Conservation (phyloP, 2,113 vertebrate species). For the Alligator mississippiensis region DNA sequence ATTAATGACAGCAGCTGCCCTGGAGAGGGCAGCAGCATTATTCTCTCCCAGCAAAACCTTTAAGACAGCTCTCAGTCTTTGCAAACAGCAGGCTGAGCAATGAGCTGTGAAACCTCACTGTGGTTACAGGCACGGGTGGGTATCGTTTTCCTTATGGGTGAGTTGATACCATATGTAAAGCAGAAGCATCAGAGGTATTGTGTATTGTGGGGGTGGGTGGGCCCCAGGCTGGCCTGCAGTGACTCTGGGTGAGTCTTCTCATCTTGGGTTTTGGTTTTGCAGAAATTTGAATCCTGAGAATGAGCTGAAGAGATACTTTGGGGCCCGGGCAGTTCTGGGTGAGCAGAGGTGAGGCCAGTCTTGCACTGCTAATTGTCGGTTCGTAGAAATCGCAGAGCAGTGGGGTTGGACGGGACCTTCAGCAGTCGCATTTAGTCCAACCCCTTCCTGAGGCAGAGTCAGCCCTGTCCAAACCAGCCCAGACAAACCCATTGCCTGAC, state of each 20-base stretch:
- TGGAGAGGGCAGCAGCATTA: constrained; percentile 62
- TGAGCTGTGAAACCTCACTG: not conserved
- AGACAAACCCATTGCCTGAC: too few species aligned
- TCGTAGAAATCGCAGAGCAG: too few species aligned
- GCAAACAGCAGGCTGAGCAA: fast-evolving
- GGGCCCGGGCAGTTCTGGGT: constrained; percentile 93
- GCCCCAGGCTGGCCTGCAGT: not conserved
- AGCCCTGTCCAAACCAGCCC: too few species aligned
- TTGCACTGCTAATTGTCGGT: too few species aligned
- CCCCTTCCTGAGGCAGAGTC: fast-evolving
- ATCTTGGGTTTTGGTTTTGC: not conserved
- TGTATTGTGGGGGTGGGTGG: too few species aligned
- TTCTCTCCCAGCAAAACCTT: not conserved
- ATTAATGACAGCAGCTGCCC: not conserved
- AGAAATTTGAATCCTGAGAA: constrained; percentile 98
- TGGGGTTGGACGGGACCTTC: too few species aligned
- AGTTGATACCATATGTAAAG: too few species aligned
- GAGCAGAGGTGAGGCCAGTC: constrained; percentile 88
- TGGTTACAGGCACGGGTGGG: not conserved
- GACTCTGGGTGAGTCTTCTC: not conserved
- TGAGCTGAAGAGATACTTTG: constrained; percentile 96
- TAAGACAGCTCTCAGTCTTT: not conserved
- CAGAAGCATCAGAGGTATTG: too few species aligned
- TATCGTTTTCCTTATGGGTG: too few species aligned
- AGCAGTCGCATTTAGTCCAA: not conserved